Conservation (phyloP, 1,140 invertebrate species). For the Ceratina australensis region DNA sequence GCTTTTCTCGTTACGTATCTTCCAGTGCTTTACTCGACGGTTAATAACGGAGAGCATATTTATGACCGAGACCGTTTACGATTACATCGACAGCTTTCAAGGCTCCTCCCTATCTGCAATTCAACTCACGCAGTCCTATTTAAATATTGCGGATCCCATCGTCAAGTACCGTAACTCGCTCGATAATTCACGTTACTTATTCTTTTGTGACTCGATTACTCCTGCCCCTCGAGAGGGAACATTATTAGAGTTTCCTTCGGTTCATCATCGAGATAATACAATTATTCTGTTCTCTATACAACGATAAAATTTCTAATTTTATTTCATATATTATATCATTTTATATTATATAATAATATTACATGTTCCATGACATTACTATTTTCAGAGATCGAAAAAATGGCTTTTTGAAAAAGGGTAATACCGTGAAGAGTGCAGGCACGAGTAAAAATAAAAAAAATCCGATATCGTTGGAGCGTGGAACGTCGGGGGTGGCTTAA, state of each 20-base stretch:
- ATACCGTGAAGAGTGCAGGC: not conserved
- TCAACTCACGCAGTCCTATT: conserved; percentile 33
- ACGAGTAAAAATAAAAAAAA: conserved; percentile 15
- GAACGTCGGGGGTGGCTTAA: not conserved
- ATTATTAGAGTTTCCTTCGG: not conserved
- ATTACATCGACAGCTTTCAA: conserved; percentile 8
- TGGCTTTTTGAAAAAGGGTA: not conserved
- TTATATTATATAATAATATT: no score
- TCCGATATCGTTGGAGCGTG: not conserved
- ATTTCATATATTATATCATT: no score
- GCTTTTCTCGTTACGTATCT: no score
- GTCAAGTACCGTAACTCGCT: not conserved
- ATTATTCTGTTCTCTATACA: not conserved
- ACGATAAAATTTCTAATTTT: not conserved
- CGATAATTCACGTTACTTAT: conserved; percentile 8
- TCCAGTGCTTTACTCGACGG: not conserved
- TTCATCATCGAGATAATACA: not conserved
- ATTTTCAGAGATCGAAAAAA: not conserved
- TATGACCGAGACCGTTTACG: conserved; percentile 28
- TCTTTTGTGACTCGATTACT: conserved; percentile 18
- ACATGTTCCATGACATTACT: no score
- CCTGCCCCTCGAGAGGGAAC: not conserved
- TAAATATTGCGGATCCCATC: not conserved
- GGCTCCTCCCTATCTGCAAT: conserved; percentile 22
- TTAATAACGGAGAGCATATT: conserved; percentile 37